Percentiles rank a stretch among this genome's conserved stretches.
phyloP scores from a whole-genome alignment of 92 coral and sea anemone species.

The Umimayanthus chanpuru region DNA sequence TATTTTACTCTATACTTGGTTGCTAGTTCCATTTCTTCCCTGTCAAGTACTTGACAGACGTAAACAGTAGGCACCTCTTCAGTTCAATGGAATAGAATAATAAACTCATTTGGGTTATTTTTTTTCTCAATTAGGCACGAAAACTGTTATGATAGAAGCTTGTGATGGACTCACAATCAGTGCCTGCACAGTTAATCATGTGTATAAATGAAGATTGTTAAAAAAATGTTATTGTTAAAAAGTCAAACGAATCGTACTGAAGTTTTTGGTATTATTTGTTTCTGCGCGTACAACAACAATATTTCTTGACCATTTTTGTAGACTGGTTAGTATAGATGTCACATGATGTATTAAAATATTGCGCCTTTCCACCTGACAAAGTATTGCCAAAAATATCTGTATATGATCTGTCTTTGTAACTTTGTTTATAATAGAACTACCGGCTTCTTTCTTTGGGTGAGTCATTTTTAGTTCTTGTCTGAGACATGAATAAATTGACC shows the following conservation, averaged over 20 bases:
- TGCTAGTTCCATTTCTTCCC: background rate
- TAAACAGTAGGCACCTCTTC: background rate
- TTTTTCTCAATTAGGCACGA: background rate
- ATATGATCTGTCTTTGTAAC: slow-evolving; percentile 31
- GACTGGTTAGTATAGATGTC: slow-evolving; percentile 16
- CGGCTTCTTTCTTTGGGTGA: slow-evolving; percentile 37
- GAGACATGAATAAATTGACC: slow-evolving; percentile 25
- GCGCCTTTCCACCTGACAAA: slow-evolving; percentile 28
- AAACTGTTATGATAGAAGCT: background rate
- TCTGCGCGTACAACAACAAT: slow-evolving; percentile 32
- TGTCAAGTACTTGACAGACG: background rate
- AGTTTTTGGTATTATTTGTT: slow-evolving; percentile 12
- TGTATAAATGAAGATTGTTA: background rate
- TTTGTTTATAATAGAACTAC: slow-evolving; percentile 21
- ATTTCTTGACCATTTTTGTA: slow-evolving; percentile 5
- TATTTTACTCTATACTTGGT: background rate
- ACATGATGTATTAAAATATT: slow-evolving; percentile 35
- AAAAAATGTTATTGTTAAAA: slow-evolving; percentile 8
- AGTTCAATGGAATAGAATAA: background rate
- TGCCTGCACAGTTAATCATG: background rate
- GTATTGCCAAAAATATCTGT: slow-evolving; percentile 31
- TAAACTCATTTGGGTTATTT: slow-evolving; percentile 6
- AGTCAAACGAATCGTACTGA: background rate
- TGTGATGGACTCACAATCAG: background rate
- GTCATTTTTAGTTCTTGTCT: slow-evolving; percentile 33